Conservation (phyloP, 2,797 vertebrate genomes). For the Cossypha polioptera region DNA sequence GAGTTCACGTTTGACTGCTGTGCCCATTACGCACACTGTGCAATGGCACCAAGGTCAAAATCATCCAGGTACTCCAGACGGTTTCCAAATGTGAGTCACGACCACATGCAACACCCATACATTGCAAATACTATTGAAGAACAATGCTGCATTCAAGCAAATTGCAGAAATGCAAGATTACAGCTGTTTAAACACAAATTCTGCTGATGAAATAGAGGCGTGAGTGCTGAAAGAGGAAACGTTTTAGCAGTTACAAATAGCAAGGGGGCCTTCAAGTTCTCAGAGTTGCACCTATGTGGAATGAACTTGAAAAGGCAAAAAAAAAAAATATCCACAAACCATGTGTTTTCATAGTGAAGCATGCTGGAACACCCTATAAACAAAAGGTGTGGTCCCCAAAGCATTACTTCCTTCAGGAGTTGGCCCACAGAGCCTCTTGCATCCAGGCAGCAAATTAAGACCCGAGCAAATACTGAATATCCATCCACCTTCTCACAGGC, state of each 20-base stretch:
- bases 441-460: not conserved
- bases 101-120: not conserved
- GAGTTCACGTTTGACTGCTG: not conserved
- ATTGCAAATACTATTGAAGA: constrained; percentile 2
- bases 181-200: constrained; percentile 37
- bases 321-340: not conserved
- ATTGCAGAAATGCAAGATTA: constrained; percentile 44
- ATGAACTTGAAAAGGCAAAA: not conserved
- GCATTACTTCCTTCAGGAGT: not conserved
- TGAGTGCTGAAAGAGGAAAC: constrained; percentile 26
- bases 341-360: not conserved
- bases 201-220: not conserved
- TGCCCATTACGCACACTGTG: not conserved
- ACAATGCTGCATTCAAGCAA: constrained; percentile 1
- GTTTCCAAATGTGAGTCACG: not conserved
- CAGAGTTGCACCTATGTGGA: not conserved
- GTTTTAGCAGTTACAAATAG: not conserved
- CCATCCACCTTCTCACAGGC: not conserved
- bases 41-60: not conserved
- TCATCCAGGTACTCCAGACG: not conserved
- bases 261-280: not conserved
- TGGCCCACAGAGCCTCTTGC: not conserved
- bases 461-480: not conserved
- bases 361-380: not conserved
- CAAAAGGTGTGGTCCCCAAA: not conserved